Percentiles rank a stretch among this genome's conserved stretches.
phyloP scores from a whole-genome alignment of 1,140 invertebrate species.

The Archegozetes longisetosus region DNA sequence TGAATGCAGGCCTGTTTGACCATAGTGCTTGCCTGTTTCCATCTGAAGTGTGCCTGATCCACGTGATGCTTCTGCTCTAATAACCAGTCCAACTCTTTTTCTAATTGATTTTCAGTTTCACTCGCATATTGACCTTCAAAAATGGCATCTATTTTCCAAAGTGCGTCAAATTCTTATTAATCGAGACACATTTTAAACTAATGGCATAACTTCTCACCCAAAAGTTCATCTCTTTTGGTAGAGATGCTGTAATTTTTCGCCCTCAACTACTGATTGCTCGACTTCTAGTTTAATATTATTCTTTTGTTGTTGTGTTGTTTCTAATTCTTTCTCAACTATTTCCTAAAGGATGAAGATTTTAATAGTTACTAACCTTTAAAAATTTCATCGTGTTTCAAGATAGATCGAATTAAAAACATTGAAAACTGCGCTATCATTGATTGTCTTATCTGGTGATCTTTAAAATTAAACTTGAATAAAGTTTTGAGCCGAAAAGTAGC shows the following conservation, averaged over 20 bases:
- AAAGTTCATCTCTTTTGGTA: conserved; percentile 36
- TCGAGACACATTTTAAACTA: background rate
- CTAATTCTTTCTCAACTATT: conserved; percentile 28
- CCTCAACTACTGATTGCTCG: conserved; percentile 28
- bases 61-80: conserved; percentile 37
- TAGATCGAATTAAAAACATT: background rate
- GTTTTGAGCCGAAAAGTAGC: no score
- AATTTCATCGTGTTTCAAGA: background rate
- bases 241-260: conserved; percentile 34
- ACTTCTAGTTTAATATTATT: conserved; percentile 31
- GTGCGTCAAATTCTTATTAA: no score
- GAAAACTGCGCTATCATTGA: background rate
- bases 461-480: no score
- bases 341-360: conserved; percentile 21
- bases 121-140: conserved; percentile 39
- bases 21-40: conserved; percentile 36
- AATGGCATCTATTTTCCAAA: conserved; percentile 29
- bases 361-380: background rate
- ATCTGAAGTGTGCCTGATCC: conserved; percentile 37
- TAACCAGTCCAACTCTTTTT: conserved; percentile 37
- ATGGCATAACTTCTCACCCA: conserved; percentile 30
- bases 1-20: conserved; percentile 36
- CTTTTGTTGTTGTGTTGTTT: conserved; percentile 24
- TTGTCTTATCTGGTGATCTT: no score
- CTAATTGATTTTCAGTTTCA: conserved; percentile 35